Base-by-base conservation (phyloP, 2,888 invertebrate species). In the Lordiphosa andalusiaca region DNA sequence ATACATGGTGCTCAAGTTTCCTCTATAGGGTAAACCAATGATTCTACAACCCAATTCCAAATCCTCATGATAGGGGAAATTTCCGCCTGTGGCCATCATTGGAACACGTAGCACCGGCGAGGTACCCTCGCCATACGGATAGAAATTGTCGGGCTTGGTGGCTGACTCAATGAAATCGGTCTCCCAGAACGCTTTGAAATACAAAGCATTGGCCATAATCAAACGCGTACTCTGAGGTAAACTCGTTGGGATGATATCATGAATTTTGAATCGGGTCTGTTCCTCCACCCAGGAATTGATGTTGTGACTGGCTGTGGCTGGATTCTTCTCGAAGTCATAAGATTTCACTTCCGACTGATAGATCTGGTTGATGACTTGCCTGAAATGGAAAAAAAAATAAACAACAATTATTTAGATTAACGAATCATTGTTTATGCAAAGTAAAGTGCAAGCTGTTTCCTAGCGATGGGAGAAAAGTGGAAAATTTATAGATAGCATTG, bases 1-100 rank as follows among this genome's bases (percentile, higher is more conserved):
- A 77, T 93, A 93, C 92, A 94, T 93, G 0, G 91, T 91, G 47
- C 91, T 91, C 53, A 91, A 89, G 54, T 91, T 91, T 4, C 92
- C 92, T 85, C 92, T 92, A 87, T 94, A 94, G 0, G 94, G 94
- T 0, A 94, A 86, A 1, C 92, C 93, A 52, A 94, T 74, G 46
- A 94, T 92, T 66, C 92, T 92, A 57, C 91, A 92, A 16, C 91
- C 90, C 23, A 87, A 62, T 40, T 85, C 76, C 0, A 33, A 35
- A 13, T 88, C 78, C 62, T 89, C 80, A 44, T 88, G 87, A 47
- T 92, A 93, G 0, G 92, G 92, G 67, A 92, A 92, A 1, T 89
- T 84, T 0, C 93, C 92, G 0, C 91, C 91, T 50, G 92, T 92
- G 4, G 90, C 91, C 94, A 94, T 94, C 91, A 93, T 91, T 47